Evolutionary conservation across 2,113 vertebrate species (phyloP).

Genomic region (Rhynchomys soricoides): DNA sequence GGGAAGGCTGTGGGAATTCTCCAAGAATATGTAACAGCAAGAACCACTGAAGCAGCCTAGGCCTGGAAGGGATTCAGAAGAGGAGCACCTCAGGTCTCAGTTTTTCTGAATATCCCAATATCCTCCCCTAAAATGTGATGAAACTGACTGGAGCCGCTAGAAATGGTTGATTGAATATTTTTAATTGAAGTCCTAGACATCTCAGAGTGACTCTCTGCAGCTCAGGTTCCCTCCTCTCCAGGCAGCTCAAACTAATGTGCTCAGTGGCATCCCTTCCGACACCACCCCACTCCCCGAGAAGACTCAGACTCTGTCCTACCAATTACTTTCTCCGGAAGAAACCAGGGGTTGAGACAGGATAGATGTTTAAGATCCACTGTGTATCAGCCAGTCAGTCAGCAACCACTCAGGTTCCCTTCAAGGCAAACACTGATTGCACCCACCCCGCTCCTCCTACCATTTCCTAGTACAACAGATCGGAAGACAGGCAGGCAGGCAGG

Average conservation of each 20-base stretch:
- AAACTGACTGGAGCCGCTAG: neutral
- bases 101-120: neutral
- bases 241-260: neutral
- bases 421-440: neutral
- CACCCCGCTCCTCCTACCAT: neutral
- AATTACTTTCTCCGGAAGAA: neutral
- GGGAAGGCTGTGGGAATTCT: neutral
- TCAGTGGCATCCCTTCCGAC: slow-evolving; percentile 10
- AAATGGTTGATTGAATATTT: neutral
- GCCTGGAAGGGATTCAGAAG: neutral
- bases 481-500: no score
- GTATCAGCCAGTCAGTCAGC: neutral
- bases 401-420: neutral
- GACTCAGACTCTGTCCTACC: neutral
- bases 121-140: neutral
- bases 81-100: neutral
- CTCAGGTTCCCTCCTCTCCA: slow-evolving; percentile 1
- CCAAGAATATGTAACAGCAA: no score
- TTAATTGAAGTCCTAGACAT: slow-evolving; percentile 43
- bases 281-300: neutral
- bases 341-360: neutral
- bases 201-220: neutral
- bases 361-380: neutral
- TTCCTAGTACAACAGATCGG: neutral
- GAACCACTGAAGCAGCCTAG: neutral